Conservation (phyloP, 2,113 vertebrate species). For the Lagenorhynchus albirostris region DNA sequence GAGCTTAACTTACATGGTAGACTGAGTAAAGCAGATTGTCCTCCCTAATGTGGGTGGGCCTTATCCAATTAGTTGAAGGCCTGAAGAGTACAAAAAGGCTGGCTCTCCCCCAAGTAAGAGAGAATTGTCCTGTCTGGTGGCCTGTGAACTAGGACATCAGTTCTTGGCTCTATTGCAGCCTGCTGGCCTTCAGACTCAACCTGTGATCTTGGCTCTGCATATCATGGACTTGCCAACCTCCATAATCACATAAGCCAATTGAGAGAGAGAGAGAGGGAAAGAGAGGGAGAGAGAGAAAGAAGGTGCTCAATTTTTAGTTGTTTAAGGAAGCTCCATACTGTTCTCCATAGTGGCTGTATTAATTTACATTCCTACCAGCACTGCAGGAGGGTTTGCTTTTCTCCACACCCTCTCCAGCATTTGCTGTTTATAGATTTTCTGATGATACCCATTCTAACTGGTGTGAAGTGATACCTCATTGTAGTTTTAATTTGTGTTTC, state of each 20-base stretch:
- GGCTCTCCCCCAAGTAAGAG: neutral
- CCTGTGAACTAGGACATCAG: neutral
- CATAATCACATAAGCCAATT: neutral
- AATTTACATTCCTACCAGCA: no score
- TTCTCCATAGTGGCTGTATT: no score
- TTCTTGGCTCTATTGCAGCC: neutral
- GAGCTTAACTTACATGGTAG: neutral
- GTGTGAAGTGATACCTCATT: no score
- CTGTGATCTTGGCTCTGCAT: no score
- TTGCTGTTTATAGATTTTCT: no score
- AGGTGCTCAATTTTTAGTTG: no score
- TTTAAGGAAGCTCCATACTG: no score
- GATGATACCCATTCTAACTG: no score
- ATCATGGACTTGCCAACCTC: neutral
- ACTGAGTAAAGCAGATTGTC: neutral
- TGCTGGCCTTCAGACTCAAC: neutral
- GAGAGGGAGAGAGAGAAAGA: no score
- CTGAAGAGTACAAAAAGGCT: neutral
- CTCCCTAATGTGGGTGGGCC: neutral
- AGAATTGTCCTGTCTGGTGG: neutral
- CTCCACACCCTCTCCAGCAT: no score
- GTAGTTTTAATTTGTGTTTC: no score
- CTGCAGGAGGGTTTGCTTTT: no score
- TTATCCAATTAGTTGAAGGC: neutral
- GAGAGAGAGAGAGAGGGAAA: neutral